Percentiles rank a stretch among this genome's conserved stretches.
phyloP scores from a whole-genome alignment of 2,113 vertebrate species.

The Acrocephalus arundinaceus region DNA sequence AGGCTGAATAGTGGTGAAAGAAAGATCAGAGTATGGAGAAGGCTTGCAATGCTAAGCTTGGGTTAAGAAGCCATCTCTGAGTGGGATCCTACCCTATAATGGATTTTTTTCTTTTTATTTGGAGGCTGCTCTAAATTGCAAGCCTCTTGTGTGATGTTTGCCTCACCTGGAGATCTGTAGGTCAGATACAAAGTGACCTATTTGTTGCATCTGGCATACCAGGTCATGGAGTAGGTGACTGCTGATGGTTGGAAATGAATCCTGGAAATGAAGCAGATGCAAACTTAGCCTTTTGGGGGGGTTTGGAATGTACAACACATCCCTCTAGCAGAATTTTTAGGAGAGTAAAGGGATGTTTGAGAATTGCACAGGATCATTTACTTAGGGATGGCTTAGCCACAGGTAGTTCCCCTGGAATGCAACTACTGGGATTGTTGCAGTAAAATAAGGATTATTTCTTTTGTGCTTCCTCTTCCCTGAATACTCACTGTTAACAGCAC shows the following conservation, averaged over 20 bases:
- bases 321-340: background rate
- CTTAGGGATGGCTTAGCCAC: background rate
- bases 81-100: background rate
- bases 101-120: background rate
- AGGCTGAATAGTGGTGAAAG: background rate
- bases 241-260: background rate
- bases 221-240: background rate
- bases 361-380: background rate
- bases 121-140: background rate
- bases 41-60: background rate
- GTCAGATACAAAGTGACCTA: background rate
- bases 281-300: background rate
- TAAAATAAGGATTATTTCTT: background rate
- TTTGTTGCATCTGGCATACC: background rate
- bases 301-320: background rate
- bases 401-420: background rate
- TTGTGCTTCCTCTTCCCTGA: background rate
- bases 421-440: background rate
- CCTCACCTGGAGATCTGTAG: background rate
- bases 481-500: background rate
- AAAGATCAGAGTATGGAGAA: background rate
- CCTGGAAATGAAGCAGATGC: background rate
- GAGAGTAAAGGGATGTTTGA: background rate
- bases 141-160: background rate
- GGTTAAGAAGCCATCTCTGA: background rate